Conservation (phyloP, 2,888 invertebrate genomes). For the Papilio gigon region DNA sequence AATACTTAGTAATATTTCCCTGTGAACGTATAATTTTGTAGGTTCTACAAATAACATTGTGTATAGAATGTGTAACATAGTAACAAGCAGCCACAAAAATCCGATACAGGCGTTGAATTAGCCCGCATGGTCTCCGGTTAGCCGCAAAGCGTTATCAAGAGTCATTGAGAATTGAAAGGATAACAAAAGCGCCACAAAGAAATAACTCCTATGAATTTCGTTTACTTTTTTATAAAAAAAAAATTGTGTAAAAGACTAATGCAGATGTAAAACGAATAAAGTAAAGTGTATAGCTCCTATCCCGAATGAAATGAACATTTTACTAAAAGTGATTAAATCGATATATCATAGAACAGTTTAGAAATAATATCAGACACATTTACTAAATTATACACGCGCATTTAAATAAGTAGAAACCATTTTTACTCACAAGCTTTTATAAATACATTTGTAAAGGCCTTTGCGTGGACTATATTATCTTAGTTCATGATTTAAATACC, state of each 20-base stretch:
- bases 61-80: slow-evolving; percentile 27
- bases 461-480: not conserved
- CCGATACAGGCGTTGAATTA: slow-evolving; percentile 51
- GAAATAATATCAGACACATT: too few species aligned
- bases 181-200: slow-evolving; percentile 55
- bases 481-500: not conserved
- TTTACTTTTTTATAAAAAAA: not conserved
- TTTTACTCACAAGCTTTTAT: too few species aligned
- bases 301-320: too few species aligned
- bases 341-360: too few species aligned
- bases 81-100: slow-evolving; percentile 57
- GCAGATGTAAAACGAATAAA: slow-evolving; percentile 12
- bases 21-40: slow-evolving; percentile 9
- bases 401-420: too few species aligned
- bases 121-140: slow-evolving; percentile 48
- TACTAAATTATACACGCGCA: too few species aligned
- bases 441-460: not conserved
- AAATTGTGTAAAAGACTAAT: not conserved
- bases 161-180: slow-evolving; percentile 63
- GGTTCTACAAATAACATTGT: slow-evolving; percentile 31
- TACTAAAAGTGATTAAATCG: slow-evolving; percentile 4
- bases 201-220: slow-evolving; percentile 21
- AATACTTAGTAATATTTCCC: not conserved
- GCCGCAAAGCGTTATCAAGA: slow-evolving; percentile 59
- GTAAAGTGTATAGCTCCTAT: too few species aligned